Evolutionary conservation across 2,113 vertebrate species (phyloP), one percentile per base, ranked within the genome.

Genomic region (Hymenochirus boettgeri): DNA sequence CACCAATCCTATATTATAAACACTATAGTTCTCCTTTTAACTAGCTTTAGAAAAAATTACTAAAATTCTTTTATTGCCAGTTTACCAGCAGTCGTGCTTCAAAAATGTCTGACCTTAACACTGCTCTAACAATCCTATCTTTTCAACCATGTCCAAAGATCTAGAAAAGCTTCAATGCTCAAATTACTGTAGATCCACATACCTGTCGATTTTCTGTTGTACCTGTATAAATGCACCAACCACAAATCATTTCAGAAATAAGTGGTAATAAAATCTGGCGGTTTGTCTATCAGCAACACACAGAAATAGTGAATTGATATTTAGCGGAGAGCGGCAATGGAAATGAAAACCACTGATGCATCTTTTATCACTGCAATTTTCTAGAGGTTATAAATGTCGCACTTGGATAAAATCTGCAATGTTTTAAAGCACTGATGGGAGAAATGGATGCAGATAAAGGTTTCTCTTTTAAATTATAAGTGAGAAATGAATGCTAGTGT

Each of bases 311-410:
- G 57, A 58, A 47, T 59, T 50, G 72, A 74, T 69, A 62, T 71
- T 69, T 50, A 71, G 37, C 45, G 59, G 7, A 73, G 61, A 70
- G 76, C 75, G 55, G 18, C 70, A 79, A 60, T 21, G 31, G 29
- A 56, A 69, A 1, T 69, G 66, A 47, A 75, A 85, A 76, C 62
- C 73, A 75, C 79, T 81, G 80, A 80, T 72, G 71, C 73, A 75
- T 70, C 75, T 77, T 80, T 80, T 82, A 82, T 71, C 81, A 24
- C 19, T 26, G 69, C 77, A 70, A 63, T 78, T 80, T 81, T 73
- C 69, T 78, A 76, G 75, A 70, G 81, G 82, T 73, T 78, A 78
- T 76, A 72, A 76, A 72, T 83, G 79, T 75, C 80, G 79, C 70
- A 53, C 72, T 67, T 25, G 60, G 79, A 76, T 80, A 81, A 81